Base-by-base conservation (phyloP, 2,797 vertebrate genomes). In the Pseudochirops corinnae region DNA sequence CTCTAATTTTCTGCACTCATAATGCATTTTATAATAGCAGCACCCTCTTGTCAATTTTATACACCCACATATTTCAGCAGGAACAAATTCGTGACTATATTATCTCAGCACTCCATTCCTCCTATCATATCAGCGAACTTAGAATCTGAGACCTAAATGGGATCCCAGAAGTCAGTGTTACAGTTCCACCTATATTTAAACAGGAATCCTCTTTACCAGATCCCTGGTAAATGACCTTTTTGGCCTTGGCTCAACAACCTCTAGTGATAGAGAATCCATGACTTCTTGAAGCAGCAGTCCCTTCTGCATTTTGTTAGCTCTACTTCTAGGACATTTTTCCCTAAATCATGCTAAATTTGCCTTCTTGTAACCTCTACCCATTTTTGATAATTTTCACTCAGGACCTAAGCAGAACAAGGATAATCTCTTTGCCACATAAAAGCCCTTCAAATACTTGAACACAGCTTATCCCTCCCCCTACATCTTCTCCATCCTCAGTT, bases 1-100 rank as follows among this genome's bases (percentile, higher is more conserved):
- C 74, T 50, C 74, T 50, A 50, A 87, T 87, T 87, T 87, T 50
- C 74, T 87, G 46, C 74, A 87, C 74, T 50, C 74, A 28, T 91
- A 53, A 91, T 92, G 0, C 91, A 62, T 93, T 95, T 92, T 90
- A 74, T 5, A 93, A 33, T 67, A 94, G 33, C 16, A 93, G 10
- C 31, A 28, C 52, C 55, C 18, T 21, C 29, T 24, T 28, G 90
- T 93, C 55, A 91, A 95, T 18, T 90, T 95, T 95, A 87, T 87
- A 50, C 53, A 90, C 50, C 92, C 16, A n/a, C 62, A 94, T 3
- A 56, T 4, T 92, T 95, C 3, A 26, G 55, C 46, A 87, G 39
- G 74, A 87, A 87, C 21, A 87, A 11, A 87, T 50, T 87, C 39
- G 2, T 26, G 39, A 82, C 74, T 46, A 3, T 82, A 82, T 46